Conservation (phyloP, 2,113 vertebrate species). For the Hippocampus comes region DNA sequence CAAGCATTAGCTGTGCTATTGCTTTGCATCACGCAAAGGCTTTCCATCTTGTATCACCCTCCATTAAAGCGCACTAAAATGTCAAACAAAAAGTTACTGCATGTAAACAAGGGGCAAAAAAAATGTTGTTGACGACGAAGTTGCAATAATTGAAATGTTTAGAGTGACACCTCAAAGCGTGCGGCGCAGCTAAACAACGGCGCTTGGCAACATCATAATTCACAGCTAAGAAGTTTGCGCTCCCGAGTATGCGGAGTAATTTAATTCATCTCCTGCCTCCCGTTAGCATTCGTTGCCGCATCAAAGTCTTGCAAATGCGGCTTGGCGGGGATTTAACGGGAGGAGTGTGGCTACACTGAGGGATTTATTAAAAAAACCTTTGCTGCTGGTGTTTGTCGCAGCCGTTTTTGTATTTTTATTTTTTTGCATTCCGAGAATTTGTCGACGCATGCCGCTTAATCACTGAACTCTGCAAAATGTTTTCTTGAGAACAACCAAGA, state of each 20-base stretch:
- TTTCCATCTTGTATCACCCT: neutral
- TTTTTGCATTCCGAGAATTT: conserved; percentile 40
- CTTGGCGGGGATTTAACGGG: conserved; percentile 35
- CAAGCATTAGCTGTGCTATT: neutral
- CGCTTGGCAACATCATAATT: conserved; percentile 9
- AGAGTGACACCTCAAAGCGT: neutral
- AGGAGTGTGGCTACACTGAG: conserved; percentile 31
- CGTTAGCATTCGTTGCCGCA: conserved; percentile 41
- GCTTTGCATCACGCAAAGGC: neutral
- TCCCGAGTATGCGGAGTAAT: conserved; percentile 14
- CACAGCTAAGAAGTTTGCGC: neutral
- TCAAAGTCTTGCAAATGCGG: conserved; percentile 29
- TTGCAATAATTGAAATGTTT: conserved; percentile 1
- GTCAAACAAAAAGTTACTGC: neutral
- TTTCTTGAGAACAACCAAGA: conserved; percentile 29
- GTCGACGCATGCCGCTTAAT: conserved; percentile 44
- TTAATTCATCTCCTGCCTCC: conserved; percentile 31
- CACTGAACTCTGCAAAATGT: conserved; percentile 45
- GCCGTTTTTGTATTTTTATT: neutral
- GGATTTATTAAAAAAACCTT: conserved; percentile 48
- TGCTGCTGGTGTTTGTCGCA: conserved; percentile 39
- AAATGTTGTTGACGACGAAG: neutral
- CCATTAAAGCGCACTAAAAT: neutral
- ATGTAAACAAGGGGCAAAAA: neutral
- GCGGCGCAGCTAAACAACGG: neutral